A percentile compares a stretch with the other conserved stretches of the same genome.
Evolutionary conservation across 2,113 vertebrate species (phyloP).

Genomic region (Colistium nudipinnis): DNA sequence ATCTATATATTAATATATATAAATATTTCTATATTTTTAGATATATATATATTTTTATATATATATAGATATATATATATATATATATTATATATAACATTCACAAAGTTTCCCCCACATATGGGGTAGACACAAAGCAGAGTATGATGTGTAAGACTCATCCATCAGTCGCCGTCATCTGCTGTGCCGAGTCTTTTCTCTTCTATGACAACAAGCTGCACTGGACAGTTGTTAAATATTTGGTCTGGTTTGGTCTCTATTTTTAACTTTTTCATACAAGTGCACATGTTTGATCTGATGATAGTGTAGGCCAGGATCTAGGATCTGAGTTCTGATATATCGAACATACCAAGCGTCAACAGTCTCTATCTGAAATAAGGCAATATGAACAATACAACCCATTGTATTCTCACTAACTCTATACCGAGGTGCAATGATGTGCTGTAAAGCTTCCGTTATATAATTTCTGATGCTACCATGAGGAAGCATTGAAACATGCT

Average conservation of each 20-base stretch:
- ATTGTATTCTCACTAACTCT: neutral
- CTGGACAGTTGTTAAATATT: neutral
- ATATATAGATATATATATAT: too few species aligned
- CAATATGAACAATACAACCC: neutral
- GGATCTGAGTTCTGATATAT: too few species aligned
- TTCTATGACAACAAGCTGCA: neutral
- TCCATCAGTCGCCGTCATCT: slow-evolving; percentile 35
- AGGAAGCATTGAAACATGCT: too few species aligned
- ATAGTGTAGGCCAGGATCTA: too few species aligned
- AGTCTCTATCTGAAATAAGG: too few species aligned
- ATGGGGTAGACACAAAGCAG: neutral
- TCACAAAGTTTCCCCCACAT: neutral
- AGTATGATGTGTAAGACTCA: neutral
- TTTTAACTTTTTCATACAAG: too few species aligned
- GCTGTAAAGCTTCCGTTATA: neutral
- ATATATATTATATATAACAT: slow-evolving; percentile 19
- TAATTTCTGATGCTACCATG: too few species aligned
- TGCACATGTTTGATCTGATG: neutral
- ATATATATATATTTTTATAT: too few species aligned
- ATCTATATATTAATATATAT: too few species aligned
- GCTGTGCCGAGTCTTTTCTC: slow-evolving; percentile 18
- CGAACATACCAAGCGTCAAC: neutral
- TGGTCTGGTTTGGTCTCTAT: too few species aligned
- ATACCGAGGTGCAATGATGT: neutral
- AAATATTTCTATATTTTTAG: too few species aligned